phyloP scores from a whole-genome alignment of 2,113 vertebrate genomes.

The Falco punctatus region DNA sequence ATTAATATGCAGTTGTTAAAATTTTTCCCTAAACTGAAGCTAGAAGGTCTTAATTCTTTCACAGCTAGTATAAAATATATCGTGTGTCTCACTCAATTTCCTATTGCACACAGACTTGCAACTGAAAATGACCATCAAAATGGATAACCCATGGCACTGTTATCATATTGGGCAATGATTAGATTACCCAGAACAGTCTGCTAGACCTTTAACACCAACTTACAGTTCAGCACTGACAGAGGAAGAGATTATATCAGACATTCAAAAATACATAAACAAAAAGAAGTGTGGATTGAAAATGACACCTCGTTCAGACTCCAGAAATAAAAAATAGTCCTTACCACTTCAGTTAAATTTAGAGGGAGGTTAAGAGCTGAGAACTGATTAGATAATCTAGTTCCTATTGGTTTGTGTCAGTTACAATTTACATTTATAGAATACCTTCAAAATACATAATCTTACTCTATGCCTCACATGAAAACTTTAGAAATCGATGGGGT shows the following conservation, averaged over 20 bases:
- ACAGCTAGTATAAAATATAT: not conserved
- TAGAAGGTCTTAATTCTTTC: not conserved
- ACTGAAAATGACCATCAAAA: conserved; percentile 26
- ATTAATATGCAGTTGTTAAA: not conserved
- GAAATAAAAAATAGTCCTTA: conserved; percentile 11
- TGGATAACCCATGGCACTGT: not conserved
- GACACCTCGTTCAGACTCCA: not conserved
- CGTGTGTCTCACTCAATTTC: not conserved
- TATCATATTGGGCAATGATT: not conserved
- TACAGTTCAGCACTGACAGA: conserved; percentile 29
- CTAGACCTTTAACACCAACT: conserved; percentile 44
- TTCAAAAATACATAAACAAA: conserved; percentile 50
- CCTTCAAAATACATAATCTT: not conserved
- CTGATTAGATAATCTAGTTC: conserved; percentile 50
- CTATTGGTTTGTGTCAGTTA: not conserved
- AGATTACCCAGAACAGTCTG: conserved; percentile 30
- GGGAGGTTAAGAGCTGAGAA: conserved; percentile 11
- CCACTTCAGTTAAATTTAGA: conserved; percentile 56
- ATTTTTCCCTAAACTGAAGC: not conserved
- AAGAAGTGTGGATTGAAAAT: conserved; percentile 53
- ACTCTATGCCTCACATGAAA: not conserved
- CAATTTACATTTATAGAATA: not conserved
- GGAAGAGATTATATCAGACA: conserved; percentile 47
- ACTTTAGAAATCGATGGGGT: not conserved
- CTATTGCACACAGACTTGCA: not conserved